phyloP scores from a whole-genome alignment of 1,140 invertebrate genomes.

The Meloidogyne exigua region DNA sequence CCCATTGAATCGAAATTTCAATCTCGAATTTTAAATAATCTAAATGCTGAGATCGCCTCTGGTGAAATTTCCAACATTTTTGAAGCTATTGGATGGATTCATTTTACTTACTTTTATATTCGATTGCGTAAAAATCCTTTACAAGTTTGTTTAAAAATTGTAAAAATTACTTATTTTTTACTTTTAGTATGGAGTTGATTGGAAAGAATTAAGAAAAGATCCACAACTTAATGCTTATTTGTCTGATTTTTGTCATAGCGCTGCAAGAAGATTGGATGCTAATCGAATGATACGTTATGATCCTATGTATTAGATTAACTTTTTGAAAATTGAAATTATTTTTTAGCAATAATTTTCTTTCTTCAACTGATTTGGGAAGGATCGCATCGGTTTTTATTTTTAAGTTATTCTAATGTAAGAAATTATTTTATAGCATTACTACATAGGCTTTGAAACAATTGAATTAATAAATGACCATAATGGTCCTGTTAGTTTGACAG shows the following conservation, averaged over 20 bases:
- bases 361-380: conserved; percentile 82
- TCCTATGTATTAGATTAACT: conserved; percentile 15
- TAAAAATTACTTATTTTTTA: not conserved
- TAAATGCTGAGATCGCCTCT: conserved; percentile 89
- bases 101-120: conserved; percentile 92
- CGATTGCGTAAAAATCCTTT: conserved; percentile 89
- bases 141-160: conserved; percentile 55
- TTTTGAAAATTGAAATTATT: conserved; percentile 63
- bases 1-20: conserved; percentile 97
- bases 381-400: conserved; percentile 74
- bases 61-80: conserved; percentile 91
- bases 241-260: conserved; percentile 74
- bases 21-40: conserved; percentile 84
- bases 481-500: conserved; percentile 68
- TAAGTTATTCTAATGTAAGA: not conserved
- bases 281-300: conserved; percentile 78
- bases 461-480: conserved; percentile 77
- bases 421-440: conserved; percentile 74
- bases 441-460: conserved; percentile 94
- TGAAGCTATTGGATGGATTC: conserved; percentile 94
- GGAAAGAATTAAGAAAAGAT: conserved; percentile 74
- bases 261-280: conserved; percentile 82
- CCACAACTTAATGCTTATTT: conserved; percentile 74
- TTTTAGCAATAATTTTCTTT: conserved; percentile 64
- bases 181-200: conserved; percentile 77